A percentile compares a stretch with the other conserved stretches of the same genome.
These are phyloP conservation scores for Bombus ignitus DNA, from an alignment of 1,140 invertebrate genomes.

Conservation along the genomic window DNA sequence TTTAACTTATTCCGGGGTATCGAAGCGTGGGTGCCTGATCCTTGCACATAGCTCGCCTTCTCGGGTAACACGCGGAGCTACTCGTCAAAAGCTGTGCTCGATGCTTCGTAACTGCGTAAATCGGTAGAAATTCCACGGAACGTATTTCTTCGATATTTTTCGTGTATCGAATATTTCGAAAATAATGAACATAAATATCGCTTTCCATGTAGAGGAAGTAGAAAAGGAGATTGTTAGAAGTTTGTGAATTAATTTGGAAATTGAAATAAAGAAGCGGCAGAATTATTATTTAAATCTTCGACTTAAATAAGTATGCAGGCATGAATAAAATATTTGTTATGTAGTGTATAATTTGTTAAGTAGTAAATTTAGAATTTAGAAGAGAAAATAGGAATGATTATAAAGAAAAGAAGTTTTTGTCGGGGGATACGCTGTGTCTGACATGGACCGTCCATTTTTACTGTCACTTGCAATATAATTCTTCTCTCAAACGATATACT, in stretches of 20 bases:
- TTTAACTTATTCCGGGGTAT: conserved; percentile 49
- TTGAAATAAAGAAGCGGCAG: not conserved
- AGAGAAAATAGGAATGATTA: not conserved
- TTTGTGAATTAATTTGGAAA: not conserved
- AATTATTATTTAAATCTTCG: too few species aligned
- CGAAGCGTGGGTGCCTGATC: conserved; percentile 40
- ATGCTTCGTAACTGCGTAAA: not conserved
- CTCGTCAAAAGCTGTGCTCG: conserved; percentile 6
- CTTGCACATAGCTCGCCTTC: not conserved
- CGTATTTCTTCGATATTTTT: not conserved
- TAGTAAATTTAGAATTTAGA: too few species aligned
- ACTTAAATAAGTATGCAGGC: too few species aligned
- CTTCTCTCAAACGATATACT: too few species aligned
- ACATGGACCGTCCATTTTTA: not conserved
- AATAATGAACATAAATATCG: not conserved
- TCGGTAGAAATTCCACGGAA: not conserved
- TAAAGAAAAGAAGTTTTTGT: not conserved
- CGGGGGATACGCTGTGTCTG: not conserved
- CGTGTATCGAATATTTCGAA: not conserved
- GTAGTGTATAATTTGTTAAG: too few species aligned
- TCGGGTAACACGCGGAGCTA: conserved; percentile 32
- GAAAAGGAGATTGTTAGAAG: not conserved
- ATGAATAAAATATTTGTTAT: too few species aligned
- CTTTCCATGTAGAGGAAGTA: not conserved
- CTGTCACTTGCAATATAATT: not conserved